phyloP scores from a whole-genome alignment of 2,113 vertebrate genomes.

The Nerophis lumbriciformis region DNA sequence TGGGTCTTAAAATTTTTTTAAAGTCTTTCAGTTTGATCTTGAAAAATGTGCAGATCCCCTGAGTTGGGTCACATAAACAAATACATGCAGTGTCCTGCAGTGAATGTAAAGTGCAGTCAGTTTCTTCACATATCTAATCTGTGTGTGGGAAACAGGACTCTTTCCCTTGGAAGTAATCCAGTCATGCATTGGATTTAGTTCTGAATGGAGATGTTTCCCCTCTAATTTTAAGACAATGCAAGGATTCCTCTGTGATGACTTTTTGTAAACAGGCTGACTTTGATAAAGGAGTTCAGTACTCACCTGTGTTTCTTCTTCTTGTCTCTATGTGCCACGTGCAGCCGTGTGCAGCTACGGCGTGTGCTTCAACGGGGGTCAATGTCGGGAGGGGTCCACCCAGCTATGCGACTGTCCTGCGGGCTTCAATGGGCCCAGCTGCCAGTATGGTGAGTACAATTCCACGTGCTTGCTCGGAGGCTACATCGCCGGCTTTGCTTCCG shows the following conservation, averaged over 20 bases:
- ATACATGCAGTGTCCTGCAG: neutral
- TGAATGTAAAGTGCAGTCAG: too few species aligned
- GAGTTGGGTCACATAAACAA: too few species aligned
- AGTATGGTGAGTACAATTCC: slow-evolving; percentile 72
- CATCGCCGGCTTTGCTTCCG: too few species aligned
- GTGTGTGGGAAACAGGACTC: neutral
- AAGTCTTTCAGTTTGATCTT: too few species aligned
- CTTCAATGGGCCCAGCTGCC: slow-evolving; percentile 81
- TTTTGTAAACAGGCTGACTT: neutral
- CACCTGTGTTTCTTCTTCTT: slow-evolving; percentile 15
- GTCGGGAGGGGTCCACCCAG: slow-evolving; percentile 65
- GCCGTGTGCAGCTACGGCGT: slow-evolving; percentile 65
- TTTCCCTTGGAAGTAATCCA: neutral
- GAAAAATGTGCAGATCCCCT: too few species aligned
- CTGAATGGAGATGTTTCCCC: slow-evolving; percentile 1
- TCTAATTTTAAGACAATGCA: neutral
- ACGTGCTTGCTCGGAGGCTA: too few species aligned
- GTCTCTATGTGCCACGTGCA: slow-evolving; percentile 36
- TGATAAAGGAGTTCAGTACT: slow-evolving; percentile 7
- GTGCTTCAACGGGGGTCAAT: slow-evolving; percentile 78
- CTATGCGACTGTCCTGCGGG: slow-evolving; percentile 75
- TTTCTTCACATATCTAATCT: neutral
- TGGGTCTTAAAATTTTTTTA: too few species aligned
- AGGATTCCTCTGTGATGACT: neutral
- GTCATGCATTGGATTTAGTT: neutral